Evolutionary conservation across 2,888 invertebrate genomes (phyloP).

Genomic region (Rotaria macrura): DNA sequence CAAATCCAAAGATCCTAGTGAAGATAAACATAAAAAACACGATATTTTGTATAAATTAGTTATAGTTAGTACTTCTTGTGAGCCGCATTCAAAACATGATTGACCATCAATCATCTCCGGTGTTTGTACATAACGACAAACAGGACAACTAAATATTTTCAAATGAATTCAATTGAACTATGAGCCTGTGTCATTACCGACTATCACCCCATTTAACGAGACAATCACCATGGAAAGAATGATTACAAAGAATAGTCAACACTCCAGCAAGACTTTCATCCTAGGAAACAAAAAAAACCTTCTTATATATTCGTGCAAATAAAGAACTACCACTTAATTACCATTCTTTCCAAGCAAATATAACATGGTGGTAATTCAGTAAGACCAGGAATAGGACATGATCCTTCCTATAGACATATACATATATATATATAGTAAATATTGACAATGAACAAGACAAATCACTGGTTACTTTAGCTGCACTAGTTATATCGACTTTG

Average conservation of each 20-base stretch:
- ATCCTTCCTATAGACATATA: conserved; percentile 43
- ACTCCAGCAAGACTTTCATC: conserved; percentile 31
- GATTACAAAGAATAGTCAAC: conserved; percentile 86
- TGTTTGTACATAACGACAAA: conserved; percentile 79
- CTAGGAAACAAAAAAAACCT: background rate
- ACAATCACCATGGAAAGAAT: conserved; percentile 90
- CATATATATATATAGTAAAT: background rate
- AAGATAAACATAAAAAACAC: background rate
- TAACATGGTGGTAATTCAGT: conserved; percentile 94
- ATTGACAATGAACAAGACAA: background rate
- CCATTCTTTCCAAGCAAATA: conserved; percentile 77
- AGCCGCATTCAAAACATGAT: conserved; percentile 62
- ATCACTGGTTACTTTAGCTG: conserved; percentile 56
- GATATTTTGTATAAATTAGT: background rate
- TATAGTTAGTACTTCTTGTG: conserved; percentile 44
- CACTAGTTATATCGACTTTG: conserved; percentile 68
- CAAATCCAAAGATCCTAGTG: conserved; percentile 78
- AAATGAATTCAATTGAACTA: background rate
- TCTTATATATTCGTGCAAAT: background rate
- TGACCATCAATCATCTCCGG: conserved; percentile 66
- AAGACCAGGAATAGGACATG: conserved; percentile 60
- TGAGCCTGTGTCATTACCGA: background rate
- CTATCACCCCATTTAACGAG: conserved; percentile 90
- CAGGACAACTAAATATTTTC: conserved; percentile 67
- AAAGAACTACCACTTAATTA: conserved; percentile 36